These are phyloP conservation scores for Nematostella vectensis DNA, from an alignment of 92 coral and sea anemone species.

Conservation along the genomic window DNA sequence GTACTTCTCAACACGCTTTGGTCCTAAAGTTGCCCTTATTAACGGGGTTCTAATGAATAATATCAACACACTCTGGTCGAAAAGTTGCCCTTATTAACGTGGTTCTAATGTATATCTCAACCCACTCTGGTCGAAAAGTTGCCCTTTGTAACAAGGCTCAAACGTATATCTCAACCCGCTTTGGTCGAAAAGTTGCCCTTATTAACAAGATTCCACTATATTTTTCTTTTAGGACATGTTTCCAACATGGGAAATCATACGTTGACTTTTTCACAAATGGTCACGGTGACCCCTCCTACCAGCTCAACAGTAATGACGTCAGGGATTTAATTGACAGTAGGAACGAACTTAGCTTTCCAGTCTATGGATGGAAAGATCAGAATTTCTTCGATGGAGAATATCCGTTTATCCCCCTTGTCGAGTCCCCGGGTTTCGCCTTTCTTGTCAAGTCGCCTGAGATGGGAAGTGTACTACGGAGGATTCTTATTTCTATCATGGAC, in stretches of 20 bases:
- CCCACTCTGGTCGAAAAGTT: no score
- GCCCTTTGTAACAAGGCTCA: no score
- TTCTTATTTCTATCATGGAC: conserved; percentile 30
- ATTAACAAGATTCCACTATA: no score
- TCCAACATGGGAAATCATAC: conserved; percentile 63
- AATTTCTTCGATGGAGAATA: conserved; percentile 25
- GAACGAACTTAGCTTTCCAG: conserved; percentile 65
- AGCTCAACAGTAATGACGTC: conserved; percentile 36
- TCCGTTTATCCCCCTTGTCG: conserved; percentile 58
- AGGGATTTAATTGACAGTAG: conserved; percentile 28
- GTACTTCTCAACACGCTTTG: no score
- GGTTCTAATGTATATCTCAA: no score
- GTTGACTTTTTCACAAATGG: conserved; percentile 68
- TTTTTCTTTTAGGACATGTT: no score
- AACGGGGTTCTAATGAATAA: no score
- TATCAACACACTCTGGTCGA: no score
- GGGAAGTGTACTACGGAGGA: conserved; percentile 23
- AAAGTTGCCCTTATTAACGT: no score
- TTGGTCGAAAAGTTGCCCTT: no score
- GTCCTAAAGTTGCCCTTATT: no score
- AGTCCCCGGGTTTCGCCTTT: conserved; percentile 71
- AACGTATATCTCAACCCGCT: no score
- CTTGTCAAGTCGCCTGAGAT: conserved; percentile 39
- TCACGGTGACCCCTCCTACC: conserved; percentile 35
- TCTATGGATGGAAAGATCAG: conserved; percentile 80